These are phyloP conservation scores for Siniperca scherzeri DNA, from an alignment of 2,797 vertebrate genomes.

Conservation along the genomic window DNA sequence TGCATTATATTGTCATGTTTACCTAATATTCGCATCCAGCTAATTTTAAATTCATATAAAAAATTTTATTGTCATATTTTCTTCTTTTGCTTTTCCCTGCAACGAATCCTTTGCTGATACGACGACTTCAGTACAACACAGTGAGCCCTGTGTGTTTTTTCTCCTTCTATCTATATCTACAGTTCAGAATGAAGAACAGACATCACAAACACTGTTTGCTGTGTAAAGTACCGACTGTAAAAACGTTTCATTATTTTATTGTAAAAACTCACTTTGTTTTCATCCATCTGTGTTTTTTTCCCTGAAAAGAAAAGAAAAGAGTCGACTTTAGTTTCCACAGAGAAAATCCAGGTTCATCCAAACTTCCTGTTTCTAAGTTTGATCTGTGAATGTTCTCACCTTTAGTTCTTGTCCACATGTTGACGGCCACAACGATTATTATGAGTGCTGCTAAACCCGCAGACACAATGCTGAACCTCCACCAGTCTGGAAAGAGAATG, in stretches of 20 bases:
- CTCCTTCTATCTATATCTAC: neutral
- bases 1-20: no score
- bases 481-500: no score
- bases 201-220: neutral
- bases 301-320: conserved; percentile 4
- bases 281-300: neutral
- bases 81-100: no score
- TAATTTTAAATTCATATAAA: no score
- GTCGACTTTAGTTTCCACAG: neutral
- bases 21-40: no score
- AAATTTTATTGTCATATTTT: no score
- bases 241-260: neutral
- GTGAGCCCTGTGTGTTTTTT: no score
- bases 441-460: no score
- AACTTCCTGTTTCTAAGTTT: neutral
- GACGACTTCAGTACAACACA: no score
- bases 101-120: no score
- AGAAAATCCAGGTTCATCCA: neutral
- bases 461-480: no score
- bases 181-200: neutral
- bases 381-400: neutral
- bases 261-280: conserved; percentile 23
- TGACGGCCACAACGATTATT: neutral
- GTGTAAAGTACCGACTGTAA: neutral
- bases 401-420: neutral